Evolutionary conservation across 1,140 invertebrate species (phyloP), one percentile per base, ranked within the genome.

Genomic region (Copidosoma floridanum): DNA sequence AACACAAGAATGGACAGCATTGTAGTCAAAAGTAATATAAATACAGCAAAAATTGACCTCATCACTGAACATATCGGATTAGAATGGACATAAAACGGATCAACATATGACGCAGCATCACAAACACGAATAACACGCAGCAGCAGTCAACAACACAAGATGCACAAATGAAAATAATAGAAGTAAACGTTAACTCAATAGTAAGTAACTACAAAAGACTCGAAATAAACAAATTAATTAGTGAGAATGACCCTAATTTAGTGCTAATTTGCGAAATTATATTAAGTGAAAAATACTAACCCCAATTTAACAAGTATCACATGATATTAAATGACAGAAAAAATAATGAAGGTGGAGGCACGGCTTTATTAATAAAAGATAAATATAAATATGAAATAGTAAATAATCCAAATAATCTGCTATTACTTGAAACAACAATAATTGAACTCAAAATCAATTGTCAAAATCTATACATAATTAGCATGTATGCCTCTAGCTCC

Each of bases 301-400:
- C 65, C 4, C 5, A 20, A 0, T 63, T 68, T 23, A 18, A 58
- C 43, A 48, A 64, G 0, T 69, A 65, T 18, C 37, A 32, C 1
- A 14, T 65, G 2, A 41, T 71, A 0, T 62, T 65, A 56, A 66
- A 54, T 7, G 69, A 68, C 16, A 61, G 65, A 61, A 23, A 37
- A 0, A 51, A 63, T 29, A 12, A 20, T 3, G 37, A 16, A 21
- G 65, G 57, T 0, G 65, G 65, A 1, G 67, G 67, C 0, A 67
- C 62, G 2, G 69, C 64, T 2, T 50, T 70, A 0, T 16, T 70
- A n/a, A 11, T 59, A 67, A 2, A 66, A 54, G 50, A 63, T 51
- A 10, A 37, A 44, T 6, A 24, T 61, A n/a, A 44, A 47, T 63
- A 48, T 20, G 35, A 53, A 52, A 18, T 18, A 20, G 53, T 27